These are phyloP conservation scores for Drosophila lacteicornis DNA, from an alignment of 1,140 invertebrate genomes.

Conservation along the genomic window DNA sequence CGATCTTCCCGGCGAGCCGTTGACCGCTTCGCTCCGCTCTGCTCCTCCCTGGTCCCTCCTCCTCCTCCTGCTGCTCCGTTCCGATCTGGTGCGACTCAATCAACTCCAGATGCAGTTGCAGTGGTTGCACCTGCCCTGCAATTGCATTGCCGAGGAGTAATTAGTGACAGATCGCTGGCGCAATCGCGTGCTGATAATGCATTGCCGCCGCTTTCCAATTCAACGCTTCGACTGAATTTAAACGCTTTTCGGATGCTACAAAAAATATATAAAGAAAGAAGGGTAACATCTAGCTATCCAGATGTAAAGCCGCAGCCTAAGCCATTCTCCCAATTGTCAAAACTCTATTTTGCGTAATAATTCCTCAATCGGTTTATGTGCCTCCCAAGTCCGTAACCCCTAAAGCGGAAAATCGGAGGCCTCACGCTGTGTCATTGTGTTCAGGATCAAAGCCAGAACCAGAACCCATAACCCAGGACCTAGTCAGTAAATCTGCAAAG, in stretches of 20 bases:
- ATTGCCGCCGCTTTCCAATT: conserved; percentile 51
- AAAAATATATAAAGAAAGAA: neutral
- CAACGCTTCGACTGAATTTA: conserved; percentile 69
- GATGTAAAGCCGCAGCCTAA: conserved; percentile 2
- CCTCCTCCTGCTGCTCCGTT: conserved; percentile 45
- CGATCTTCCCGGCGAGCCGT: conserved; percentile 21
- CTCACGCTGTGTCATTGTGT: conserved; percentile 69
- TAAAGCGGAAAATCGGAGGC: conserved; percentile 27
- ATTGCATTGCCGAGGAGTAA: conserved; percentile 55
- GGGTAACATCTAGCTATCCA: neutral
- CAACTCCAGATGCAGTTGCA: conserved; percentile 60
- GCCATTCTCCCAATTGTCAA: conserved; percentile 36
- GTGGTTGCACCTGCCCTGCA: conserved; percentile 48
- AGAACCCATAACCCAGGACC: conserved; percentile 11
- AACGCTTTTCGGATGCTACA: conserved; percentile 33
- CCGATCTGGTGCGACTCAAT: conserved; percentile 69
- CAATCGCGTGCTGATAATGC: conserved; percentile 79
- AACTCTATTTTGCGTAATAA: conserved; percentile 80
- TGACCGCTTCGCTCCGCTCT: conserved; percentile 30
- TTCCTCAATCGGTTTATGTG: conserved; percentile 69
- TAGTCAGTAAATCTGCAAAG: conserved; percentile 20
- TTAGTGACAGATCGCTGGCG: conserved; percentile 79
- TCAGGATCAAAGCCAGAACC: conserved; percentile 26
- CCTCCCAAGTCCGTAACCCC: conserved; percentile 2
- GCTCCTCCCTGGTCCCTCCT: conserved; percentile 2